Base-by-base conservation (phyloP, 2,797 vertebrate species). In the Dendrocincla fuliginosa region DNA sequence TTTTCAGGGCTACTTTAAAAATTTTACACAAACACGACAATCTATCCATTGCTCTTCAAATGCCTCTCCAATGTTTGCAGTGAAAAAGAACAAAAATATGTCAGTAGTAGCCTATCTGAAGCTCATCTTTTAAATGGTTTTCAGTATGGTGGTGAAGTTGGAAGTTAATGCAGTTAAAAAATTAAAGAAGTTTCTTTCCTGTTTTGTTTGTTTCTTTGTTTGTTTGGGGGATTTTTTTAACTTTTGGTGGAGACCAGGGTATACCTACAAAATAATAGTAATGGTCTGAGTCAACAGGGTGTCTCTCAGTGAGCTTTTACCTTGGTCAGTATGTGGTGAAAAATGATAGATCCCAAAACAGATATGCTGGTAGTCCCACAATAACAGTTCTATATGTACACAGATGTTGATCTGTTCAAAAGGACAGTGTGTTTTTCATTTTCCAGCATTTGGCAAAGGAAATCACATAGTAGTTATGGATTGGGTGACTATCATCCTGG, bases 401-500 rank as follows among this genome's bases (percentile, higher is more conserved):
- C 71, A 85, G 91, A 96, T 92, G 75, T 71, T 92, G 85, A 96
- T 89, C 78, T 96, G 93, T 97, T 96, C 84, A 85, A 95, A 96
- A 90, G 55, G 56, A 91, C 77, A 96, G 68, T 75, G 71, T 81
- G 93, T 87, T 97, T 96, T 97, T 95, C 74, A 76, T 96, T 96
- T 97, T 96, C 68, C 65, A 92, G 41, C 93, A 80, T 94, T 96
- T 94, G 89, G 83, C 92, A 94, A 94, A 97, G 80, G 90, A 96
- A 91, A 89, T 77, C n/a, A 2, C 89, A 68, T 68, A 76, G 90
- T 93, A 83, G 93, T 97, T 97, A 97, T 96, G 85, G 95, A 97
- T 96, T 95, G 96, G 90, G 96, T 97, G 90, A 94, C 96, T 97
- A 95, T 97, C 91, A 79, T 70, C 11, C 52, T 94, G 77, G 93